phyloP scores from a whole-genome alignment of 2,113 vertebrate genomes.

The Platichthys flesus region DNA sequence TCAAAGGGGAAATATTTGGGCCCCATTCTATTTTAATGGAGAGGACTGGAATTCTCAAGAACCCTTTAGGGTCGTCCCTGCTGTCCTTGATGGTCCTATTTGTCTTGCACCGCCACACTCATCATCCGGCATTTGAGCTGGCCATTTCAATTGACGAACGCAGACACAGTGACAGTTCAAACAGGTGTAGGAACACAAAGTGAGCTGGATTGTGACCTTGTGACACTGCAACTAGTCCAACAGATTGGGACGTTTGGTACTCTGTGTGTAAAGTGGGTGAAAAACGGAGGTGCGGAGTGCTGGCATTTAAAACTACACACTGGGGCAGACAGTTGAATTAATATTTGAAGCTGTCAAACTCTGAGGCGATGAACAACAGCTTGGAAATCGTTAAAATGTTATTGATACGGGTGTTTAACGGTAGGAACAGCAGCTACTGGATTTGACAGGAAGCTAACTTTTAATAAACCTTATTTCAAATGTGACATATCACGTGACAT shows the following conservation, averaged over 20 bases:
- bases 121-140: slow-evolving; percentile 61
- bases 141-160: slow-evolving; percentile 28
- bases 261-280: slow-evolving; percentile 50
- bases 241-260: slow-evolving; percentile 46
- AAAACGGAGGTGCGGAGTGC: slow-evolving; percentile 45
- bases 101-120: slow-evolving; percentile 42
- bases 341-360: slow-evolving; percentile 42
- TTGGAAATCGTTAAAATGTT: slow-evolving; percentile 5
- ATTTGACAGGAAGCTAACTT: background rate
- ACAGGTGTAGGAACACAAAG: slow-evolving; percentile 61
- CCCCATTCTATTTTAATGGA: slow-evolving; percentile 76
- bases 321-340: slow-evolving; percentile 34
- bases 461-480: too few relatives aligned
- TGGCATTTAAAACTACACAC: slow-evolving; percentile 42
- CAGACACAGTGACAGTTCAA: slow-evolving; percentile 67
- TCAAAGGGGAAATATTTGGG: slow-evolving; percentile 66
- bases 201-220: slow-evolving; percentile 27
- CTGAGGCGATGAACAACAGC: background rate
- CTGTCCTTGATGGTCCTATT: slow-evolving; percentile 64
- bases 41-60: slow-evolving; percentile 67
- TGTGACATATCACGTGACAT: background rate
- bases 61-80: slow-evolving; percentile 53
- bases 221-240: slow-evolving; percentile 21
- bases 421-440: background rate
- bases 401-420: slow-evolving; percentile 5